phyloP scores from a whole-genome alignment of 2,113 vertebrate genomes.

The Trematocara variabile region DNA sequence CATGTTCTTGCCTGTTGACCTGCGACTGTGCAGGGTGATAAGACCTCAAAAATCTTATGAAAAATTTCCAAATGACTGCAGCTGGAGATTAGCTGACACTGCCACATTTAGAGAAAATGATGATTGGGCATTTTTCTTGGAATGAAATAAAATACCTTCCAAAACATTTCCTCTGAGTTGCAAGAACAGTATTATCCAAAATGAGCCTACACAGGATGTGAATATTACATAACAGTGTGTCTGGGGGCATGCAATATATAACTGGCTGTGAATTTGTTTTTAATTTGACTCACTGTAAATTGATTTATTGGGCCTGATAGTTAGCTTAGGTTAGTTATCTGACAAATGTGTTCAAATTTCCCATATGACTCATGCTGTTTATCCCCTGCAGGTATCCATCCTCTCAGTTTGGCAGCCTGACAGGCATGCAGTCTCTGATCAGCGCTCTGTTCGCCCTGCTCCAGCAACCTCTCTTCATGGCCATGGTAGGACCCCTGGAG shows the following conservation, averaged over 20 bases:
- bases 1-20: background rate
- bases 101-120: background rate
- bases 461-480: conserved; percentile 96
- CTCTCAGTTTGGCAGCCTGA: conserved; percentile 95
- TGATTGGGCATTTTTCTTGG: background rate
- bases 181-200: background rate
- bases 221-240: background rate
- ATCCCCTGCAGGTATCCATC: conserved; percentile 87
- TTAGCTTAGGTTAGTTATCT: background rate
- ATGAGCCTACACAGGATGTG: background rate
- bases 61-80: background rate
- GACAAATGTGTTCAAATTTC: background rate
- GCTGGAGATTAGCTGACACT: background rate
- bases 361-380: background rate
- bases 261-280: background rate
- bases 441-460: conserved; percentile 95
- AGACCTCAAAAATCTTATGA: background rate
- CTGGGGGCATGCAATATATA: background rate
- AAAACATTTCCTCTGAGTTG: background rate
- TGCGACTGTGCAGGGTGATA: background rate
- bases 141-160: background rate
- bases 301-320: background rate
- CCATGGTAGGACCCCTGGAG: conserved; percentile 89
- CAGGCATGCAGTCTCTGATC: conserved; percentile 94
- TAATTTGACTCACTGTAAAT: background rate